Conservation (phyloP, 2,888 invertebrate genomes). For the Leptinotarsa juncta region DNA sequence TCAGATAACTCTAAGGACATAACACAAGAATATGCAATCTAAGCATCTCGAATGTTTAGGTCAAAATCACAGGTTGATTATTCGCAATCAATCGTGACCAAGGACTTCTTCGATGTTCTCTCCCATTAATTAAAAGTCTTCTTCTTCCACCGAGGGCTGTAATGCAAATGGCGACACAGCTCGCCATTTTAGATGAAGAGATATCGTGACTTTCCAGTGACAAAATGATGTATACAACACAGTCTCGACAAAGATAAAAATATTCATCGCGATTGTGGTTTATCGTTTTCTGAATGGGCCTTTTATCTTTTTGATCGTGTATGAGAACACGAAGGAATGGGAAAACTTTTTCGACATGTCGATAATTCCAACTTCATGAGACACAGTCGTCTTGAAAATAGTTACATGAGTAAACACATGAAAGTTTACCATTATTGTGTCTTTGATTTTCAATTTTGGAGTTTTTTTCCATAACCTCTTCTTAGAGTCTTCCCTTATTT, state of each 20-base stretch:
- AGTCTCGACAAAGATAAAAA: slow-evolving; percentile 21
- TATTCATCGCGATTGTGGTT: slow-evolving; percentile 19
- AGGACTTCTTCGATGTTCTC: slow-evolving; percentile 13
- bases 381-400: background rate
- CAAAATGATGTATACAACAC: slow-evolving; percentile 41
- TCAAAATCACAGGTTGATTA: slow-evolving; percentile 16
- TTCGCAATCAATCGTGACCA: slow-evolving; percentile 23
- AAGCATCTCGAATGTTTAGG: slow-evolving; percentile 2
- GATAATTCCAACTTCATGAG: background rate
- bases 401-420: no score
- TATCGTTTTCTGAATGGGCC: slow-evolving; percentile 20
- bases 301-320: slow-evolving; percentile 10
- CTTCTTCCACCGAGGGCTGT: slow-evolving; percentile 33
- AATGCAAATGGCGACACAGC: slow-evolving; percentile 44
- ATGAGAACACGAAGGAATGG: background rate
- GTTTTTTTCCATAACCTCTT: no score
- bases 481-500: no score
- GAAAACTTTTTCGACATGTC: background rate
- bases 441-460: no score
- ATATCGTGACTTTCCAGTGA: slow-evolving; percentile 43
- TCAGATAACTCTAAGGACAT: background rate
- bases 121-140: slow-evolving; percentile 22
- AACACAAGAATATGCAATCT: background rate
- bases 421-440: no score
- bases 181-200: slow-evolving; percentile 40